phyloP scores from a whole-genome alignment of 1,140 invertebrate species.

The Bactericera cockerelli region DNA sequence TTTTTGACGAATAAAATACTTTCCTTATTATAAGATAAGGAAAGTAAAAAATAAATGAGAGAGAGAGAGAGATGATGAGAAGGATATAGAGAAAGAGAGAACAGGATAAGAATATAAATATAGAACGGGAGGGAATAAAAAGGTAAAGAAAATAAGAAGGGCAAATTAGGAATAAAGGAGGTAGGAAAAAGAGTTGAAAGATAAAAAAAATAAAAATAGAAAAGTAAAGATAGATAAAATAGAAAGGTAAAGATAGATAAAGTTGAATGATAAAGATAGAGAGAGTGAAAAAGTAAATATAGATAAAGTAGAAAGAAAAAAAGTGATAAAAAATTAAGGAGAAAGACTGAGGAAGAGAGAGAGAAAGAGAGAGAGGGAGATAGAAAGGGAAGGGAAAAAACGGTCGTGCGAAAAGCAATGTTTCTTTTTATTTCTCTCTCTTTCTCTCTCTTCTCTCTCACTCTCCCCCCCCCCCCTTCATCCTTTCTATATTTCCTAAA shows the following conservation, averaged over 20 bases:
- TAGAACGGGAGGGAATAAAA: not conserved
- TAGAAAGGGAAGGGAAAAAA: no score
- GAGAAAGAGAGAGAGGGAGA: not conserved
- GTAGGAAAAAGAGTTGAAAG: no score
- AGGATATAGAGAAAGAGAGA: not conserved
- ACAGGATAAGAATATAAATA: not conserved
- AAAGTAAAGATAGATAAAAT: not conserved
- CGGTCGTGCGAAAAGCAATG: no score
- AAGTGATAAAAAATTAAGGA: not conserved
- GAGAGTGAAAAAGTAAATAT: no score
- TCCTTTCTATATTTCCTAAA: no score
- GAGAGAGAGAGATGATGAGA: slow-evolving; percentile 6
- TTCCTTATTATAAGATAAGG: no score
- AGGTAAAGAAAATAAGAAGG: not conserved
- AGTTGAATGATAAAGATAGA: not conserved
- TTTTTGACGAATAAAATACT: no score
- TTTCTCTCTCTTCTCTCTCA: no score
- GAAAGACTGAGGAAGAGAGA: not conserved
- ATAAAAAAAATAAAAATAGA: not conserved
- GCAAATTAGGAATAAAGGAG: not conserved
- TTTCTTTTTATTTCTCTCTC: no score
- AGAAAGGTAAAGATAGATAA: not conserved
- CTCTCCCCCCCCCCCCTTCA: no score
- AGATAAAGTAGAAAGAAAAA: no score
- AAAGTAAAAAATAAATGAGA: no score